These are phyloP conservation scores for Darevskia mixta DNA, from an alignment of 2,797 vertebrate species.

Conservation along the genomic window DNA sequence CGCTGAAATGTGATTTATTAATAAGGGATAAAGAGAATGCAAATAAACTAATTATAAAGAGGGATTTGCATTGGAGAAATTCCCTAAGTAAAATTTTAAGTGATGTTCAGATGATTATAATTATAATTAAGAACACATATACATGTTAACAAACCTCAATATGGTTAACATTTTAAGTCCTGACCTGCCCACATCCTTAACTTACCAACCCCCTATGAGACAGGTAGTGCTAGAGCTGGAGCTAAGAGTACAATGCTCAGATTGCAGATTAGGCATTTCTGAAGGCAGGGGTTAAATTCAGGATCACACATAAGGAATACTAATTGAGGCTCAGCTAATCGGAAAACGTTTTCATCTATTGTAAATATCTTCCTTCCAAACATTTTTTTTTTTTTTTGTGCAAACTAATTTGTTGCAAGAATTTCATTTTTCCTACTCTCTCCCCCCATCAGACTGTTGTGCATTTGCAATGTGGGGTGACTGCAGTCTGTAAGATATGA, in stretches of 20 bases:
- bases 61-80: constrained; percentile 67
- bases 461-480: neutral
- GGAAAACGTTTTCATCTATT: neutral
- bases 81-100: constrained; percentile 80
- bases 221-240: neutral
- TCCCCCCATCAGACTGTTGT: neutral
- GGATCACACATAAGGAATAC: neutral
- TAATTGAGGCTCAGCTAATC: neutral
- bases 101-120: constrained; percentile 72
- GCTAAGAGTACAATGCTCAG: neutral
- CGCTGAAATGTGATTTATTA: constrained; percentile 74
- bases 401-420: neutral
- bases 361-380: neutral
- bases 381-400: rapidly evolving
- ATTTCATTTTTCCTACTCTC: neutral
- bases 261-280: constrained; percentile 2
- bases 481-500: neutral
- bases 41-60: constrained; percentile 75
- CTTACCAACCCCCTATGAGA: neutral
- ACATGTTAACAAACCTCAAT: neutral
- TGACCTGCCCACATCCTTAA: rapidly evolving
- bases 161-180: neutral
- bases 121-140: constrained; percentile 73
- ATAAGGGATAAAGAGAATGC: constrained; percentile 78
- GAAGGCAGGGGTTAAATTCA: constrained; percentile 21